phyloP scores from a whole-genome alignment of 2,888 invertebrate genomes.

The Megalurothrips usitatus region DNA sequence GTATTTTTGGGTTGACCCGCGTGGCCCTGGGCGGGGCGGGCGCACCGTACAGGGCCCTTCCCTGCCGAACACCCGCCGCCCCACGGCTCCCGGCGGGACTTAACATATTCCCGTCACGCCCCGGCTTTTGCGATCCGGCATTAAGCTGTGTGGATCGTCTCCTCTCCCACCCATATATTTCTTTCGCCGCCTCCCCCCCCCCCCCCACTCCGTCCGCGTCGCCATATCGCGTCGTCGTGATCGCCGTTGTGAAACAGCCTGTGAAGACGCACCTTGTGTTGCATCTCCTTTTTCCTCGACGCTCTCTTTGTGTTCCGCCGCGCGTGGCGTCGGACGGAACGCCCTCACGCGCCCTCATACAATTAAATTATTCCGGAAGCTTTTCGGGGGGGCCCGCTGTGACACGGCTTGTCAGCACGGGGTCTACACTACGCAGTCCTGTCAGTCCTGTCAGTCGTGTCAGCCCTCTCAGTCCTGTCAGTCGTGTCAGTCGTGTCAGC shows the following conservation, averaged over 20 bases:
- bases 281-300: background rate
- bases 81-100: background rate
- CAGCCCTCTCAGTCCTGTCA: too few species aligned
- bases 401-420: too few species aligned
- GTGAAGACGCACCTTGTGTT: constrained; percentile 8
- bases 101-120: constrained; percentile 1
- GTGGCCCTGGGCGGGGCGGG: too few species aligned
- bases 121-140: background rate
- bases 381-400: background rate
- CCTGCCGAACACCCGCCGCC: too few species aligned
- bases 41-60: too few species aligned
- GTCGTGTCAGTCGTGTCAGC: too few species aligned
- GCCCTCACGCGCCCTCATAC: background rate
- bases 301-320: background rate
- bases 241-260: constrained; percentile 22
- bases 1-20: too few species aligned
- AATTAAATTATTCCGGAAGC: constrained; percentile 10
- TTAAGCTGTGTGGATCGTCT: background rate
- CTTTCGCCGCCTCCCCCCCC: background rate
- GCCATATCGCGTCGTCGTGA: constrained; percentile 19
- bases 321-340: background rate
- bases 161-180: constrained; percentile 18
- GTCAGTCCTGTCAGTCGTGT: too few species aligned
- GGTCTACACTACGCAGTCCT: too few species aligned
- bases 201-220: background rate